Conservation (phyloP, 2,797 vertebrate species). For the Kryptopterus vitreolus region DNA sequence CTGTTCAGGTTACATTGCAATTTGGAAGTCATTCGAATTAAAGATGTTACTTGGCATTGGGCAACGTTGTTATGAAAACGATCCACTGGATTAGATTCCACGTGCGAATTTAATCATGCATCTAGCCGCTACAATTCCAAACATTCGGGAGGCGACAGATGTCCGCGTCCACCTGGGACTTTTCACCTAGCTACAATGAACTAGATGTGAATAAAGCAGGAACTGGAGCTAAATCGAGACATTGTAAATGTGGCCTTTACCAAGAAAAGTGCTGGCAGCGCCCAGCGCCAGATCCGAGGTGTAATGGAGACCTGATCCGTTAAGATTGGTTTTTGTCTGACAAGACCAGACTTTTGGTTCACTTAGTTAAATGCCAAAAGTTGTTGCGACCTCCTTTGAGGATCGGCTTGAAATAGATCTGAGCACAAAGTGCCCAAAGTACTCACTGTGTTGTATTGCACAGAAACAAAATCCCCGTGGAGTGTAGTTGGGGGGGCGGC, state of each 20-base stretch:
- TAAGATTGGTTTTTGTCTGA: slow-evolving; percentile 32
- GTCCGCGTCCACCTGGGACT: neutral
- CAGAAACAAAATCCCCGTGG: slow-evolving; percentile 9
- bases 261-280: slow-evolving; percentile 6
- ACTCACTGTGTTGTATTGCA: slow-evolving; percentile 21
- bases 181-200: neutral
- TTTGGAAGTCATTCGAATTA: neutral
- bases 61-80: neutral
- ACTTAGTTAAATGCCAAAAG: slow-evolving; percentile 35
- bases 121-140: neutral
- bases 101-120: neutral
- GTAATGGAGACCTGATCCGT: slow-evolving; percentile 27
- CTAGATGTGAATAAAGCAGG: slow-evolving; percentile 6
- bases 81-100: neutral
- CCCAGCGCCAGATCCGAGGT: slow-evolving; percentile 5
- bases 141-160: neutral
- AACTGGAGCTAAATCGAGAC: slow-evolving; percentile 12
- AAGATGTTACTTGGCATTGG: neutral
- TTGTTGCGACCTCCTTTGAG: slow-evolving; percentile 32
- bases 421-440: slow-evolving; percentile 4
- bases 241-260: slow-evolving; percentile 1
- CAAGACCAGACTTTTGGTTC: slow-evolving; percentile 29
- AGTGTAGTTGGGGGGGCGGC: too few species aligned
- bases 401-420: slow-evolving; percentile 33
- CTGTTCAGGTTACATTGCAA: neutral